A percentile compares a stretch with the other conserved stretches of the same genome.
These are phyloP conservation scores for Kuschelorhynchus macadamiae DNA, from an alignment of 2,888 invertebrate genomes.

Conservation along the genomic window DNA sequence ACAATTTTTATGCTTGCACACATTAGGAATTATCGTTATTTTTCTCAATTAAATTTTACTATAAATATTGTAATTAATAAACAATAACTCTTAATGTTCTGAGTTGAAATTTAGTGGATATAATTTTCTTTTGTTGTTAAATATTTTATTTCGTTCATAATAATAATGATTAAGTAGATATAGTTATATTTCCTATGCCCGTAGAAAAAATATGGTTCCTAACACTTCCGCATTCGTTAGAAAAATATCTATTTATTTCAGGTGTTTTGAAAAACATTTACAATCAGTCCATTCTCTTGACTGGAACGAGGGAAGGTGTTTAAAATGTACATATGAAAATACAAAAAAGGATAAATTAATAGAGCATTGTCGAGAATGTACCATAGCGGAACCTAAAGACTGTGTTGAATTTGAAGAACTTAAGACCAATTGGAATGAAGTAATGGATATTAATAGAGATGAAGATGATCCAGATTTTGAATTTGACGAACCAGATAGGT, in stretches of 20 bases:
- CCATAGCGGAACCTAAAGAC: constrained; percentile 5
- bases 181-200: too few species aligned
- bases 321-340: constrained; percentile 27
- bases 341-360: constrained; percentile 11
- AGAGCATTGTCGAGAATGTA: constrained; percentile 25
- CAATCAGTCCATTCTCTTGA: constrained; percentile 23
- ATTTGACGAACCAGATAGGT: constrained; percentile 6
- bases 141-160: too few species aligned
- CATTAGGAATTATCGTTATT: too few species aligned
- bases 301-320: constrained; percentile 18
- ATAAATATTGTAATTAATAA: too few species aligned
- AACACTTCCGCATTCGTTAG: too few species aligned
- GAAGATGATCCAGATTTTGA: constrained; percentile 26
- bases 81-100: too few species aligned
- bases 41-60: too few species aligned
- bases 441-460: constrained; percentile 1
- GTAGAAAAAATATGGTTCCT: too few species aligned
- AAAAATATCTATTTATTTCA: constrained; percentile 12
- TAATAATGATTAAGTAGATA: too few species aligned
- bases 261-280: constrained; percentile 20
- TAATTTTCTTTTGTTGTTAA: too few species aligned
- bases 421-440: constrained; percentile 7
- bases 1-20: too few species aligned
- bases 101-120: too few species aligned
- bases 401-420: neutral